Evolutionary conservation across 2,888 invertebrate genomes (phyloP).

Genomic region (Odontocolon sp.): DNA sequence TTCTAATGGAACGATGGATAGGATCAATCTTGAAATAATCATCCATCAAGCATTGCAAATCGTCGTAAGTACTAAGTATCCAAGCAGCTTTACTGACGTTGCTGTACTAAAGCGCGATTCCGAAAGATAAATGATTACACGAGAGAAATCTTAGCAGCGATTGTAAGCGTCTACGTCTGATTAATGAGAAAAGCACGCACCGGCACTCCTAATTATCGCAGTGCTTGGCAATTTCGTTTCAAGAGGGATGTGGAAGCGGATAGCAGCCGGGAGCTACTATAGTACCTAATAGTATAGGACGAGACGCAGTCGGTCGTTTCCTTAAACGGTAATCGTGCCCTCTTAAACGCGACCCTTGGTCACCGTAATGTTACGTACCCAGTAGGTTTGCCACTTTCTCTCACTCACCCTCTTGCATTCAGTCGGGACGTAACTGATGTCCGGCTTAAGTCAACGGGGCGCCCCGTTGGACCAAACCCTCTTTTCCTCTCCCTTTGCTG

Average conservation of each 20-base stretch:
- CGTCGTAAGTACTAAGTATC: constrained; percentile 17
- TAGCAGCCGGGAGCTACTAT: too few species aligned
- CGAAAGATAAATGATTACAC: constrained; percentile 56
- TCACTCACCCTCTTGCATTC: constrained; percentile 27
- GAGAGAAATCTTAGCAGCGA: constrained; percentile 41
- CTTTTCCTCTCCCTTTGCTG: constrained; percentile 25
- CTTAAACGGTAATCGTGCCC: constrained; percentile 61
- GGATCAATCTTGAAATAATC: background rate
- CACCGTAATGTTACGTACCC: constrained; percentile 46
- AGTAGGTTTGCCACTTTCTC: constrained; percentile 50
- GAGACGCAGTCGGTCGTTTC: constrained; percentile 53
- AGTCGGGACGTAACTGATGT: constrained; percentile 69
- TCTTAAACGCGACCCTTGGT: constrained; percentile 60
- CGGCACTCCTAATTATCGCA: constrained; percentile 59
- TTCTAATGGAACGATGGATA: background rate
- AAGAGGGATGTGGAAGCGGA: constrained; percentile 13
- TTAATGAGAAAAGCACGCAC: constrained; percentile 58
- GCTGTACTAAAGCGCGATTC: constrained; percentile 1
- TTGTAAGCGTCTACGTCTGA: constrained; percentile 47
- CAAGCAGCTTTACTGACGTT: constrained; percentile 17
- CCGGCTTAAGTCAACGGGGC: constrained; percentile 73
- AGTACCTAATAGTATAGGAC: constrained; percentile 53
- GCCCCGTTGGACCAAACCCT: constrained; percentile 50
- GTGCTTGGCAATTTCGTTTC: constrained; percentile 54
- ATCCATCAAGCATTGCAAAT: constrained; percentile 47